Conservation (phyloP, 2,113 vertebrate genomes). For the Gavialis gangeticus region DNA sequence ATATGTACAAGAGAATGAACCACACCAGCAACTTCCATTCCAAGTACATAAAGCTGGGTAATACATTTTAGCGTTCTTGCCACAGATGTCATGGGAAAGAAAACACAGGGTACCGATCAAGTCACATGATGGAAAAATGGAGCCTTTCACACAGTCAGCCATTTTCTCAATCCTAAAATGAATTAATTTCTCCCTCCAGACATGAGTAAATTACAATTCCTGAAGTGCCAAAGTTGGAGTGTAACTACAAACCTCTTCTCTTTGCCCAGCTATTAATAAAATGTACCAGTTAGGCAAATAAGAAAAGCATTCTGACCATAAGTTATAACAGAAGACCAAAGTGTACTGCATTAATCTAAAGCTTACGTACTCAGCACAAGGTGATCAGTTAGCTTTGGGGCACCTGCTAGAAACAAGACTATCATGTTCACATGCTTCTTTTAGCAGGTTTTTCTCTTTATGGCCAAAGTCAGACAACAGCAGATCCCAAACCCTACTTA, state of each 20-base stretch:
- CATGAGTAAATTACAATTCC: constrained; percentile 25
- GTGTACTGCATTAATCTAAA: not conserved
- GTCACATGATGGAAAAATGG: not conserved
- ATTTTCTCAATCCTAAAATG: constrained; percentile 17
- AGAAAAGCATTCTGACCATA: constrained; percentile 29
- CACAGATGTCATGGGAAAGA: constrained; percentile 60
- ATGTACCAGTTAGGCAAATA: constrained; percentile 15
- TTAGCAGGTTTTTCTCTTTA: not conserved
- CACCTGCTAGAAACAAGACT: not conserved
- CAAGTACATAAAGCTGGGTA: constrained; percentile 34
- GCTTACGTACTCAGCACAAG: not conserved
- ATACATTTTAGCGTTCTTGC: constrained; percentile 30
- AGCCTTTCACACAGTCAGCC: constrained; percentile 41
- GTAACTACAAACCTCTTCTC: constrained; percentile 43
- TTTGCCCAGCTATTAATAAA: constrained; percentile 37
- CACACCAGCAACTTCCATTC: constrained; percentile 54
- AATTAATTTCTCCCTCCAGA: constrained; percentile 36
- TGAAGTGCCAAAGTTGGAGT: constrained; percentile 44
- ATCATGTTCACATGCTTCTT: accelerated
- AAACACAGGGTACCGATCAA: constrained; percentile 30
- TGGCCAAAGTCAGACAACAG: not conserved
- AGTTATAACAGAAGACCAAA: constrained; percentile 5
- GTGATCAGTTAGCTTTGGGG: not conserved
- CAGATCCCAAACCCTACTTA: not conserved
- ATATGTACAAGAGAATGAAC: constrained; percentile 35